Percentiles rank a stretch among this genome's conserved stretches.
phyloP scores from a whole-genome alignment of 2,888 invertebrate genomes.

The Meliscaeva auricollis region DNA sequence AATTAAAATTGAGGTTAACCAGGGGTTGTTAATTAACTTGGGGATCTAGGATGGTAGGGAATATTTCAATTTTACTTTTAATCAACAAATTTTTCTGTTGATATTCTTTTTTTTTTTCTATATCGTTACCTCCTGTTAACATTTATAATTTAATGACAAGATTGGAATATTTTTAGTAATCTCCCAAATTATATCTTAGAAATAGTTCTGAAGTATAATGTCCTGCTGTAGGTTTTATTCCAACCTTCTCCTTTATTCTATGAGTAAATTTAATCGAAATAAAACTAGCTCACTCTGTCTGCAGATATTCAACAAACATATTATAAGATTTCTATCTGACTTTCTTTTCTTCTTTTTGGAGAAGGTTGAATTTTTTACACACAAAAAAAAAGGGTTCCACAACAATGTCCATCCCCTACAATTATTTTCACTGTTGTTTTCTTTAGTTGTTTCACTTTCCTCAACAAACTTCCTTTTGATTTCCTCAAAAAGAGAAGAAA shows the following conservation, averaged over 20 bases:
- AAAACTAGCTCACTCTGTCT: constrained; percentile 43
- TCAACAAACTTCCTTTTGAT: constrained; percentile 41
- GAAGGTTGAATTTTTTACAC: constrained; percentile 6
- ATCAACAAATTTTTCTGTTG: not conserved
- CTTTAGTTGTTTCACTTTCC: constrained; percentile 48
- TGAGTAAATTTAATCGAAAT: constrained; percentile 53
- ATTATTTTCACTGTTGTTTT: constrained; percentile 60
- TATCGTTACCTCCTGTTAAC: too few relatives aligned
- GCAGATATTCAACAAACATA: constrained; percentile 12
- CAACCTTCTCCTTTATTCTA: not conserved
- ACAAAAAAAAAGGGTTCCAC: constrained; percentile 13
- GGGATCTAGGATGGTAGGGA: not conserved
- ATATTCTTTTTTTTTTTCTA: too few relatives aligned
- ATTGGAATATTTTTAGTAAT: too few relatives aligned
- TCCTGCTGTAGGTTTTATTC: constrained; percentile 1
- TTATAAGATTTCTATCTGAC: not conserved
- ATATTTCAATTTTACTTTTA: not conserved
- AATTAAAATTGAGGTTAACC: constrained; percentile 47
- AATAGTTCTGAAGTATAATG: not conserved
- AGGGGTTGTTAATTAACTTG: not conserved
- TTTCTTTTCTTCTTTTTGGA: not conserved
- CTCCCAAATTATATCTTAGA: too few relatives aligned
- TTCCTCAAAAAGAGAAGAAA: constrained; percentile 1
- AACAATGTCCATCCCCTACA: constrained; percentile 34
- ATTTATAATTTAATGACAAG: too few relatives aligned